Percentiles rank a stretch among this genome's conserved stretches.
Evolutionary conservation across 2,113 vertebrate genomes (phyloP).

Genomic region (Lampris incognitus): DNA sequence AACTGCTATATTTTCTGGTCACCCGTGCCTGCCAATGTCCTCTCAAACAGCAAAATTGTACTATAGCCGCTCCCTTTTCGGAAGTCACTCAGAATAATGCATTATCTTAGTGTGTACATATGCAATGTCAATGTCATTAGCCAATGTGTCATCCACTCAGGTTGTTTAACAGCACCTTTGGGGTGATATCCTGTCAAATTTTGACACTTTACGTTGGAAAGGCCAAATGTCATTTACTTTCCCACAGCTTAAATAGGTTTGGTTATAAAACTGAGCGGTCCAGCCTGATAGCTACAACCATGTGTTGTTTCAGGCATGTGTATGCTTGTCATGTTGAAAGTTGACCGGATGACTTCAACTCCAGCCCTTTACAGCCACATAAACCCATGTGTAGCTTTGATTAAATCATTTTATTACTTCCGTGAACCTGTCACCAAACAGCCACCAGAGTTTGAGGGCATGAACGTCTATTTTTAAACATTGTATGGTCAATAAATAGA

Average conservation of each 20-base stretch:
- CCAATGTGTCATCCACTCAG: neutral
- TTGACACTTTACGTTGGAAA: no score
- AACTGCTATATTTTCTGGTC: slow-evolving; percentile 8
- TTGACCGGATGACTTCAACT: neutral
- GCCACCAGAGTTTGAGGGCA: neutral
- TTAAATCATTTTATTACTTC: neutral
- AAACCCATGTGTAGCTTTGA: neutral
- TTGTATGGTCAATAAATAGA: neutral
- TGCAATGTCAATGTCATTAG: slow-evolving; percentile 16
- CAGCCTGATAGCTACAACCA: no score
- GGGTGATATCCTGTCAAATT: no score
- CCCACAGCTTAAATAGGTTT: no score
- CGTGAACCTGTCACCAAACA: neutral
- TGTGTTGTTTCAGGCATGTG: no score
- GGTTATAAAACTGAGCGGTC: no score
- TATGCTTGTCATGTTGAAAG: neutral
- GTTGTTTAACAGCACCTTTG: no score
- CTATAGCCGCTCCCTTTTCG: neutral
- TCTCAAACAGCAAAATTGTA: neutral
- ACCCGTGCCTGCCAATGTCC: slow-evolving; percentile 25
- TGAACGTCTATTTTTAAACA: neutral
- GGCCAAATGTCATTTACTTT: no score
- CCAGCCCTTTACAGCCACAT: neutral
- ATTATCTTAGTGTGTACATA: slow-evolving; percentile 13
- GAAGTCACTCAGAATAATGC: neutral